Conservation (phyloP, 2,113 vertebrate species). For the Monarcha castaneiventris region DNA sequence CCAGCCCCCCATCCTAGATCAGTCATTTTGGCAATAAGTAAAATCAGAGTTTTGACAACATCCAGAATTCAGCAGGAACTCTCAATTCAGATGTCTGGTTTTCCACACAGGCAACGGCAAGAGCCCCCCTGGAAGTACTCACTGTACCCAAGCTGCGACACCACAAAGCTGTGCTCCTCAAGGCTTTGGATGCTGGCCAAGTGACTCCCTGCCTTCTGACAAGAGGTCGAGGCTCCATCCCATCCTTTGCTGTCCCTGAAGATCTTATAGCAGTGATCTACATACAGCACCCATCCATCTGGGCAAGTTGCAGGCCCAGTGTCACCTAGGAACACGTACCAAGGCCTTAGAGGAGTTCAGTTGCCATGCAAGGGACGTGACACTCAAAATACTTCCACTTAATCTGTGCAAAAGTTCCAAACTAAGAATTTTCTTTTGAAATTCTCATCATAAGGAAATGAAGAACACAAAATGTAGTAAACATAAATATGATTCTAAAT, state of each 20-base stretch:
- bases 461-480: background rate
- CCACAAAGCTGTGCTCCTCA: conserved; percentile 88
- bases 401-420: background rate
- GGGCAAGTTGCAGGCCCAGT: conserved; percentile 74
- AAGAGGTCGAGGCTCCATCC: conserved; percentile 79
- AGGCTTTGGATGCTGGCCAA: conserved; percentile 85
- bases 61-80: background rate
- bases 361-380: background rate
- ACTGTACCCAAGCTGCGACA: conserved; percentile 87
- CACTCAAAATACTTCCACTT: background rate
- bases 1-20: background rate
- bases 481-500: background rate
- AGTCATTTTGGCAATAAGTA: background rate
- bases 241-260: conserved; percentile 79
- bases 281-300: conserved; percentile 80
- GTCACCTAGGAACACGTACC: background rate
- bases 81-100: background rate
- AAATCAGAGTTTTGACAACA: background rate
- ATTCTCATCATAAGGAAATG: background rate
- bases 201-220: conserved; percentile 82
- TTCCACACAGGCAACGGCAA: background rate
- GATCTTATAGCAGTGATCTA: conserved; percentile 85
- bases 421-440: background rate
- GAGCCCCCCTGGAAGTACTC: conserved; percentile 27
- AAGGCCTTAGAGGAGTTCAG: background rate